Evolutionary conservation across 2,888 invertebrate genomes (phyloP), one percentile per base, ranked within the genome.

Genomic region (Cryptocheilus praepositus): DNA sequence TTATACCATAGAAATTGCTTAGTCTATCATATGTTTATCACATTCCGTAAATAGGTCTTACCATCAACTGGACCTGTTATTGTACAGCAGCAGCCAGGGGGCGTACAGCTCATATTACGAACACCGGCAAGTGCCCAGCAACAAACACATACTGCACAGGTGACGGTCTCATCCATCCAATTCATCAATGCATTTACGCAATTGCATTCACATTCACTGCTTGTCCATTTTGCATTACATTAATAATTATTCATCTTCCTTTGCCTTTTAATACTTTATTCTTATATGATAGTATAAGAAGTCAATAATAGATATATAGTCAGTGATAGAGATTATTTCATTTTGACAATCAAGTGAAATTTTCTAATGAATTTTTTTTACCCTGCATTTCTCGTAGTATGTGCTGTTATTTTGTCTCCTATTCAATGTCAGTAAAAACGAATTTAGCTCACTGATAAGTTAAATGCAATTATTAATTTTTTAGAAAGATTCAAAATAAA

Each of bases 61-160:
- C 88, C 89, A 68, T 88, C 89, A 67, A 85, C 88, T 67, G 89
- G 88, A 87, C 92, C 92, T 58, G 90, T 93, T 72, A 86, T 93
- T 81, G 91, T 92, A 70, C 92, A 93, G 78, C 92, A 92, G 81
- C 92, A 92, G 83, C 91, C 93, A 58, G 93, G 93, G 79, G 93
- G 93, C 55, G 93, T 94, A 63, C 94, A 94, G 85, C 91, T 94
- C 73, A 93, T 94, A 76, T 89, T 94, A 77, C 90, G 94, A 79
- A 93, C 93, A 65, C 93, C 93, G 64, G 90, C 92, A 64, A 86
- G 85, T 77, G 82, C 88, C 70, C 88, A 88, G 78, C 88, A 88
- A 82, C 88, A 88, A 87, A 87, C 88, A 69, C 88, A 89, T 83
- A 87, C 88, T 76, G 86, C 88, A 86, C 88, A 89, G 88, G 88